phyloP scores from a whole-genome alignment of 2,113 vertebrate species.

The Ciconia maguari region DNA sequence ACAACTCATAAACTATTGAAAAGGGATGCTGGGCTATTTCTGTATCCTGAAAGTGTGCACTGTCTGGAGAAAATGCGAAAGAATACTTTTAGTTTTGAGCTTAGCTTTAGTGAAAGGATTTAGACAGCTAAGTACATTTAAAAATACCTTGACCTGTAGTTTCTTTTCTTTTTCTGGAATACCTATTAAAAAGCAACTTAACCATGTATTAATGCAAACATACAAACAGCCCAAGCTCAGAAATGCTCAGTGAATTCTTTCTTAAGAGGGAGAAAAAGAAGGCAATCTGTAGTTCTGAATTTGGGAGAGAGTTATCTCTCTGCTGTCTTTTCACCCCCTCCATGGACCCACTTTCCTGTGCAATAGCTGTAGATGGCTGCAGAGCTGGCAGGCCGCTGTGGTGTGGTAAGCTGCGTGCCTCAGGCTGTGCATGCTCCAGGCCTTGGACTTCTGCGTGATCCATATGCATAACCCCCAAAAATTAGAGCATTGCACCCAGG shows the following conservation, averaged over 20 bases:
- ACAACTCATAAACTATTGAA: constrained; percentile 13
- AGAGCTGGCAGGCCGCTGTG: background rate
- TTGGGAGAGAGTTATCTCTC: too few species aligned
- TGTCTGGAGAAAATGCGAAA: background rate
- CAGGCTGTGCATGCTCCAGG: background rate
- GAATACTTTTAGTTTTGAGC: background rate
- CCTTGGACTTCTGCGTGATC: background rate
- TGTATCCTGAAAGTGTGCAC: background rate
- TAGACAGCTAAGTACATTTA: background rate
- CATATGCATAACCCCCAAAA: background rate
- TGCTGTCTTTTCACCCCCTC: background rate
- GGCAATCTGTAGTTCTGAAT: background rate
- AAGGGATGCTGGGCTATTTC: constrained; percentile 1
- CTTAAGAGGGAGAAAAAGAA: background rate
- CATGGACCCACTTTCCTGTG: background rate
- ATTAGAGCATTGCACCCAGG: background rate
- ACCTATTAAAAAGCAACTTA: background rate
- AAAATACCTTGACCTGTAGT: background rate
- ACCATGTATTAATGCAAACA: background rate
- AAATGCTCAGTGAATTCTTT: background rate
- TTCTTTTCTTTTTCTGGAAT: background rate
- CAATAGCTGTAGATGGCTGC: background rate
- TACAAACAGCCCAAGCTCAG: background rate
- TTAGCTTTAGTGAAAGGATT: background rate
- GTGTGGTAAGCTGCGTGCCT: rapidly evolving